These are phyloP conservation scores for Percina caprodes DNA, from an alignment of 2,113 vertebrate species.

Conservation along the genomic window DNA sequence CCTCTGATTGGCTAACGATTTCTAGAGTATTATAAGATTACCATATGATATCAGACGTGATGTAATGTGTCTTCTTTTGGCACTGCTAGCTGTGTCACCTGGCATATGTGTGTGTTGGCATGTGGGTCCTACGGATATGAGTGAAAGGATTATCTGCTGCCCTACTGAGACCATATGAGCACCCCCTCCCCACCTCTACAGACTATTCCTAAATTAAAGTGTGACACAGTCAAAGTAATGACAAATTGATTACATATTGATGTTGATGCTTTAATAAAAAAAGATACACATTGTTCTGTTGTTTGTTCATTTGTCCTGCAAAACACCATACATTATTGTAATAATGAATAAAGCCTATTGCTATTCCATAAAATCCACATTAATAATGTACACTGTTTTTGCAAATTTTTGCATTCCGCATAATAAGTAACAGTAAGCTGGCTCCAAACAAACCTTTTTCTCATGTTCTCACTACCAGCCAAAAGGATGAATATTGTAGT, in stretches of 20 bases:
- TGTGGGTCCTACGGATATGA: slow-evolving; percentile 73
- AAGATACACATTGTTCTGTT: not conserved
- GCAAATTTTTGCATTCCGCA: slow-evolving; percentile 12
- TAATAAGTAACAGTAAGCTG: slow-evolving; percentile 29
- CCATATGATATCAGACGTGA: slow-evolving; percentile 34
- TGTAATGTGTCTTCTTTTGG: slow-evolving; percentile 59
- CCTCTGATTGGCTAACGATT: slow-evolving; percentile 31
- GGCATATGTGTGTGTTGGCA: slow-evolving; percentile 52
- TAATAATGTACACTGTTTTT: slow-evolving; percentile 4
- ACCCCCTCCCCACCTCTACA: not conserved
- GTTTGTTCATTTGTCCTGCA: not conserved
- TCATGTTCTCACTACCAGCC: slow-evolving; percentile 10
- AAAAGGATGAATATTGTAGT: slow-evolving; percentile 37
- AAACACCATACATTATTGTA: not conserved
- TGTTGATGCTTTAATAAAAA: not conserved
- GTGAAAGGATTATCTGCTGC: slow-evolving; percentile 71
- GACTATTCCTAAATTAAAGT: slow-evolving; percentile 40
- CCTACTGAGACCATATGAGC: slow-evolving; percentile 74
- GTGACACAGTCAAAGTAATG: slow-evolving; percentile 9
- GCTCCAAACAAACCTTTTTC: slow-evolving; percentile 24
- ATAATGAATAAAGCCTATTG: slow-evolving; percentile 17
- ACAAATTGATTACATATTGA: not conserved
- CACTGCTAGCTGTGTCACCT: slow-evolving; percentile 51
- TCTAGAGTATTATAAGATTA: not conserved
- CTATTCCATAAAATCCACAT: slow-evolving; percentile 13